Base-by-base conservation (phyloP, 2,888 invertebrate species). In the Tortricodes alternella region DNA sequence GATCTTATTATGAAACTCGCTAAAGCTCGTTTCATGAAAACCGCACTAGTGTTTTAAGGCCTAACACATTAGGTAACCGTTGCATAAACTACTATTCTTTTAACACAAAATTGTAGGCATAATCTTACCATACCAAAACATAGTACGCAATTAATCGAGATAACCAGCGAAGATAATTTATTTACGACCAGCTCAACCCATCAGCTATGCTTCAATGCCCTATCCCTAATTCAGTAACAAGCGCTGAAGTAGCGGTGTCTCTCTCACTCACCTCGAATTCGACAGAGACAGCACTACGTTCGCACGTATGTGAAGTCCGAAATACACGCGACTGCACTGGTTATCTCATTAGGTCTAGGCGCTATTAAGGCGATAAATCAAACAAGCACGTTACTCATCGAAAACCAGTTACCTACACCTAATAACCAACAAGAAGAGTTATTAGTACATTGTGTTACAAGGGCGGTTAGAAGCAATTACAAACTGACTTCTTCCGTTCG, bases 351-450 rank as follows among this genome's bases (percentile, higher is more conserved):
- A 41, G 41, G 49, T 15, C 19, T 41, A 35, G 35, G 41, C 35
- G 39, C 41, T 34, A 35, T 34, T 55, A 29, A 16, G 41, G 34
- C 21, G 21, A 41, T 55, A 49, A 43, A 49, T 56, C 44, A 44
- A 41, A 18, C 24, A 1, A 23, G 43, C 29, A 32, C 32, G 23
- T 48, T 57, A 51, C 41, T 41, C 37, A 55, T 53, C 35, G 29
- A 58, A 53, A 58, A 38, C 48, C 60, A 60, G 68, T 73, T 63
- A 61, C 43, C 21, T 38, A 58, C 41, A 35, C 16, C 27, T 27
- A 19, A 27, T 24, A 23, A 9, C 15, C 11, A 11, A 11, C 27
- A 27, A 27, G n/a, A 29, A 29, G n/a, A 29, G 29, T 29, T 29
- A 29, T 23, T n/a, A n/a, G 2, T 29, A 11, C 29, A 11, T 4